Conservation (phyloP, 92 coral and sea anemone species). For the Zoanthus sansibaricus region DNA sequence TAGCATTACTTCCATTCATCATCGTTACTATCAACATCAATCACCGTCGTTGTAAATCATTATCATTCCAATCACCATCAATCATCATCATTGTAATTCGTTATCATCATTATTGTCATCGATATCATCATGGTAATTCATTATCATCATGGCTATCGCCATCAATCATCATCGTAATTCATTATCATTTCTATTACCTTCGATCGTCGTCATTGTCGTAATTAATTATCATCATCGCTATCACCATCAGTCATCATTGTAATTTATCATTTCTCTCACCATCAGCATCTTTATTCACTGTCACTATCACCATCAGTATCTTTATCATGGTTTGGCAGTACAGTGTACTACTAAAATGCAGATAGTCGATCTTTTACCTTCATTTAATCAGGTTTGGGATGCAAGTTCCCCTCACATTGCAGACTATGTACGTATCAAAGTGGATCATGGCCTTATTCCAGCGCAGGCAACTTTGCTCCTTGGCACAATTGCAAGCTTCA, state of each 20-base stretch:
- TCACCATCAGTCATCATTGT: background rate
- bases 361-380: background rate
- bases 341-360: background rate
- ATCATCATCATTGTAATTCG: background rate
- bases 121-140: background rate
- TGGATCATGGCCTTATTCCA: conserved; percentile 88
- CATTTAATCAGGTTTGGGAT: conserved; percentile 85
- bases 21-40: too few relatives aligned
- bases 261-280: background rate
- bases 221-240: background rate
- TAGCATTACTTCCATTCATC: too few relatives aligned
- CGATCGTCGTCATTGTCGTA: too few relatives aligned
- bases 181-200: too few relatives aligned
- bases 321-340: too few relatives aligned
- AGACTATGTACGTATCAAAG: conserved; percentile 86
- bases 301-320: too few relatives aligned
- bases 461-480: conserved; percentile 75
- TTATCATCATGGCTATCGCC: background rate
- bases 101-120: background rate
- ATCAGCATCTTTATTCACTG: too few relatives aligned
- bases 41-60: too few relatives aligned
- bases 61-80: background rate
- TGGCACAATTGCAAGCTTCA: conserved; percentile 88
- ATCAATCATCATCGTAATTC: too few relatives aligned
- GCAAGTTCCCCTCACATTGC: conserved; percentile 84